These are phyloP conservation scores for Cacoxenus indagator DNA, from an alignment of 2,888 invertebrate species.

Conservation along the genomic window DNA sequence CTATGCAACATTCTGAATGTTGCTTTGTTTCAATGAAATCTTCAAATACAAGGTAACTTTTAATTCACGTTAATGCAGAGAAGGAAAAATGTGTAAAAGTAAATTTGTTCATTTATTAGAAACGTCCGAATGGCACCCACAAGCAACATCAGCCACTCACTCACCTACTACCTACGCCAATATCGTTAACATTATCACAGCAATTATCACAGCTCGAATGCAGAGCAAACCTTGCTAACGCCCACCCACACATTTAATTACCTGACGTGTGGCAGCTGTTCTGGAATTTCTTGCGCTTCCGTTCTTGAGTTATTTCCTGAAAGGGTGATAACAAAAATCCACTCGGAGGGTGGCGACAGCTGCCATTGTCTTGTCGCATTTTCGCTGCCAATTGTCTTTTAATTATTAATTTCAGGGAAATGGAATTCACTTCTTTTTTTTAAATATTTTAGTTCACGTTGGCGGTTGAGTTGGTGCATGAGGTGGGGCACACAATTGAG, in stretches of 20 bases:
- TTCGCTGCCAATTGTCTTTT: conserved; percentile 13
- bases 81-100: not conserved
- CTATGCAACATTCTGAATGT: not conserved
- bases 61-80: too few species aligned
- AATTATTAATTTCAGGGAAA: conserved; percentile 57
- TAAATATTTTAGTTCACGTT: not conserved
- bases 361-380: conserved; percentile 7
- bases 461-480: not conserved
- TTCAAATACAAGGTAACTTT: not conserved
- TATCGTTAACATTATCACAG: conserved; percentile 8
- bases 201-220: conserved; percentile 9
- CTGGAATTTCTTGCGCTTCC: not conserved
- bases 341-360: not conserved
- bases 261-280: conserved; percentile 10
- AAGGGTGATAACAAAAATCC: not conserved
- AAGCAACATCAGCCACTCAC: not conserved
- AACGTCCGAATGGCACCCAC: not conserved
- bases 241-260: conserved; percentile 5
- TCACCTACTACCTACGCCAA: not conserved
- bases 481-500: not conserved
- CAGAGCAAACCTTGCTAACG: not conserved
- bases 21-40: not conserved
- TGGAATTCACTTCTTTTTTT: conserved; percentile 44
- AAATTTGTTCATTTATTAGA: not conserved
- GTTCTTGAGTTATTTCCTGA: conserved; percentile 1